phyloP scores from a whole-genome alignment of 2,797 vertebrate species.

The Betta splendens region DNA sequence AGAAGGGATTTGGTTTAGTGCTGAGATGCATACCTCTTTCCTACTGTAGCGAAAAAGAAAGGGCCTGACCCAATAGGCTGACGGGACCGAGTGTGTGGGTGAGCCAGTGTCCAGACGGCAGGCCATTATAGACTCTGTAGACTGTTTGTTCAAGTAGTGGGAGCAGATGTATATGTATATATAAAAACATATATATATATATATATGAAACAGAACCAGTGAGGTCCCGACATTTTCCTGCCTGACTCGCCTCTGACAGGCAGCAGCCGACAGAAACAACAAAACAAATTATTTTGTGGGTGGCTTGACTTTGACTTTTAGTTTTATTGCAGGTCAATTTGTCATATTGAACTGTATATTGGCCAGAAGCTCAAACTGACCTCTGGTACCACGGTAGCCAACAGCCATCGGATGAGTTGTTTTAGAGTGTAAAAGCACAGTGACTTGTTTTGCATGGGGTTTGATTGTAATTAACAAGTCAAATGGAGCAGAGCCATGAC shows the following conservation, averaged over 20 bases:
- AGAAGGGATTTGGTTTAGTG: conserved; percentile 72
- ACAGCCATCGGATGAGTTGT: conserved; percentile 53
- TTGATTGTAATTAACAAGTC: conserved; percentile 81
- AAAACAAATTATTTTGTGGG: no score
- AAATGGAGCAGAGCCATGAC: conserved; percentile 81
- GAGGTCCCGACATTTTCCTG: not conserved
- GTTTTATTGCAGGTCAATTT: no score
- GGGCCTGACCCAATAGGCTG: conserved; percentile 43
- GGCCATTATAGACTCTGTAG: conserved; percentile 16
- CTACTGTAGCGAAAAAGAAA: conserved; percentile 75
- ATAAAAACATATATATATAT: no score
- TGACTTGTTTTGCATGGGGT: conserved; percentile 66
- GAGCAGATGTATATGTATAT: no score
- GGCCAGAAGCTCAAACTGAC: conserved; percentile 40
- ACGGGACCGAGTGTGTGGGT: conserved; percentile 33
- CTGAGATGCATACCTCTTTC: conserved; percentile 61
- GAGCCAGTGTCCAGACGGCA: conserved; percentile 36
- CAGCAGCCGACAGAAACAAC: no score
- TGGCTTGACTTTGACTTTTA: no score
- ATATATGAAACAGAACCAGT: not conserved
- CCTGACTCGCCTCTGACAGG: no score
- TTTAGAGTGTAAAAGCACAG: conserved; percentile 54
- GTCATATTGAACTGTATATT: no score
- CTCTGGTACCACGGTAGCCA: conserved; percentile 43
- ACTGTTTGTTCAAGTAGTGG: conserved; percentile 23